Percentiles rank a stretch among this genome's conserved stretches.
Evolutionary conservation across 2,888 invertebrate species (phyloP).

Genomic region (Mellilla xanthometata): DNA sequence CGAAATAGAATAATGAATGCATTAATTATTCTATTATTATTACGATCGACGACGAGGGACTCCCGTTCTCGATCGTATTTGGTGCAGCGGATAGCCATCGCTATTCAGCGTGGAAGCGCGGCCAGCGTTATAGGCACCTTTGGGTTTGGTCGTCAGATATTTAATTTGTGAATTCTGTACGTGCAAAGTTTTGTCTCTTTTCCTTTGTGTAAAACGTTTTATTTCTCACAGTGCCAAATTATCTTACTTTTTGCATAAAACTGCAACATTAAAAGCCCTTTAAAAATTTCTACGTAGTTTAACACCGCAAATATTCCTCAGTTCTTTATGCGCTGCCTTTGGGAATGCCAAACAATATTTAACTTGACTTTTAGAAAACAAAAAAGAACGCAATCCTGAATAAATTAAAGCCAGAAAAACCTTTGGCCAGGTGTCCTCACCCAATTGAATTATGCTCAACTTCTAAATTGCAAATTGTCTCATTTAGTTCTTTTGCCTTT

Average conservation of each 20-base stretch:
- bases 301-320: slow-evolving; percentile 25
- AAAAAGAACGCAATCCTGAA: slow-evolving; percentile 49
- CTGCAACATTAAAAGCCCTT: slow-evolving; percentile 30
- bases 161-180: not conserved
- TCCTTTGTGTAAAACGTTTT: slow-evolving; percentile 20
- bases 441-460: slow-evolving; percentile 54
- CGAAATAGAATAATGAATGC: no score
- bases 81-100: no score
- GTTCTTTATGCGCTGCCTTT: slow-evolving; percentile 23
- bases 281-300: slow-evolving; percentile 50
- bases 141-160: no score
- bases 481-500: slow-evolving; percentile 35
- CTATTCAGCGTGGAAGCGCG: no score
- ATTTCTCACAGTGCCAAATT: slow-evolving; percentile 15
- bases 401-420: slow-evolving; percentile 51
- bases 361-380: slow-evolving; percentile 41
- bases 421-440: slow-evolving; percentile 38
- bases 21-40: no score
- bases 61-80: no score
- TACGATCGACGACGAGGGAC: no score
- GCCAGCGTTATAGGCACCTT: no score
- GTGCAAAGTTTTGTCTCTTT: not conserved
- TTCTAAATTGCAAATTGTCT: slow-evolving; percentile 58
- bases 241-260: slow-evolving; percentile 29
- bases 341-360: slow-evolving; percentile 24